A percentile compares a stretch with the other conserved stretches of the same genome.
These are phyloP conservation scores for Columba janthina DNA, from an alignment of 2,113 vertebrate species.

Conservation along the genomic window DNA sequence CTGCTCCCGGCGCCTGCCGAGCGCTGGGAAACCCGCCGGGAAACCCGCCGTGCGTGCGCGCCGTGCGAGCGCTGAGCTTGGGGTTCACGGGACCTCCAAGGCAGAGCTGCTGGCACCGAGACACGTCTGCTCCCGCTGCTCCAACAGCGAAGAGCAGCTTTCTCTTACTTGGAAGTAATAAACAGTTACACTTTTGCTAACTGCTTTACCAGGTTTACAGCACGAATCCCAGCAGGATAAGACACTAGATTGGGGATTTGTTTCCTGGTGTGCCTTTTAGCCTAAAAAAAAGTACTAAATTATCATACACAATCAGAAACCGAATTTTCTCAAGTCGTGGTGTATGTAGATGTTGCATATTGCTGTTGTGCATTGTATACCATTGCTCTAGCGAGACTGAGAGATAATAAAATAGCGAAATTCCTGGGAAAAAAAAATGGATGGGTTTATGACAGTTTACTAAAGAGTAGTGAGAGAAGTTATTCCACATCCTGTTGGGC, in stretches of 20 bases:
- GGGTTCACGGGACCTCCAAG: not conserved
- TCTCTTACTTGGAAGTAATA: fast-evolving
- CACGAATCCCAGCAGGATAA: fast-evolving
- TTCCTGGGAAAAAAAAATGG: not conserved
- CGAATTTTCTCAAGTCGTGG: not conserved
- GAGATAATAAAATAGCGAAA: not conserved
- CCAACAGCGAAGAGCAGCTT: fast-evolving
- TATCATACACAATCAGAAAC: fast-evolving
- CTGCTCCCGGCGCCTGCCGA: not conserved
- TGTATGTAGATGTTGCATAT: fast-evolving
- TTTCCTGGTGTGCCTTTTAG: not conserved
- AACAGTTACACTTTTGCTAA: too few species aligned
- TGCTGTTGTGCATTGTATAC: too few species aligned
- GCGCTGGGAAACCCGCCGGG: not conserved
- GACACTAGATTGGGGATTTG: fast-evolving
- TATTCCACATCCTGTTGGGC: not conserved
- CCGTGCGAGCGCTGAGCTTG: not conserved
- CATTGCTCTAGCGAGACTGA: not conserved
- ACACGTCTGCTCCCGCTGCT: not conserved
- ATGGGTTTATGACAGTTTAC: not conserved
- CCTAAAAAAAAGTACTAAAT: fast-evolving
- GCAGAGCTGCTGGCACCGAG: not conserved
- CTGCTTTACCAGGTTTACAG: fast-evolving
- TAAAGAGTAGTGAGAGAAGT: not conserved
- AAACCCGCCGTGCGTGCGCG: too few species aligned